Base-by-base conservation (phyloP, 2,797 vertebrate species). In the Rhadinocentrus ornatus region DNA sequence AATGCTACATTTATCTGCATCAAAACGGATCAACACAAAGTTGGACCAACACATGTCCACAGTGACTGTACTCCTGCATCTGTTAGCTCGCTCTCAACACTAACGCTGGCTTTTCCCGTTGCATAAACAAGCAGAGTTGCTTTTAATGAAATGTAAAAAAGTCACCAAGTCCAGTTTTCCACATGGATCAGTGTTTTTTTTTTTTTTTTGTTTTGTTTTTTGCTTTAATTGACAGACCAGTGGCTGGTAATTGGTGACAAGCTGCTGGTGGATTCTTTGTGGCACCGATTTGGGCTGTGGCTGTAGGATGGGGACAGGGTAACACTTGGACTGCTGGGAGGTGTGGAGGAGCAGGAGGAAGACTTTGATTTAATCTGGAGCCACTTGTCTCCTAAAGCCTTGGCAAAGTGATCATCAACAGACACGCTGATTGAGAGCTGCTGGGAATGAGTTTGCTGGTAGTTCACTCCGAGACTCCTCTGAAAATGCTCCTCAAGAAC, bases 361-460 rank as follows among this genome's bases (percentile, higher is more conserved):
- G 90, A 90, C 76, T 92, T 92, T 61, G 92, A 91, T 69, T 94
- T 93, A 20, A 95, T 90, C 84, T 94, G 90, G 34, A 89, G 90
- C 95, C 95, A 95, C 79, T 94, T 93, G 73, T 95, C 94, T 11
- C 95, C 95, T 78, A 95, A 78, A 54, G 95, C 95, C 80, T 95
- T 95, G 87, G 95, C 92, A 8, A 95, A 95, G 81, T 95, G 95
- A 81, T 95, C 94, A 4, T 95, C 95, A 0, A 95, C 95, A 0
- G 94, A 95, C 37, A 94, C 90, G 12, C 93, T 93, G 90, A 94
- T 94, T 70, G 94, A 93, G 29, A 91, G 85, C 80, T 91, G 92
- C 86, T 85, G 88, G 62, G 92, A 75, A 31, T 62, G 78, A 39
- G 80, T 62, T 46, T 79, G 87, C 59, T 92, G 91, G 86, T 95